phyloP scores from a whole-genome alignment of 2,797 vertebrate species.

The Myotis myotis region DNA sequence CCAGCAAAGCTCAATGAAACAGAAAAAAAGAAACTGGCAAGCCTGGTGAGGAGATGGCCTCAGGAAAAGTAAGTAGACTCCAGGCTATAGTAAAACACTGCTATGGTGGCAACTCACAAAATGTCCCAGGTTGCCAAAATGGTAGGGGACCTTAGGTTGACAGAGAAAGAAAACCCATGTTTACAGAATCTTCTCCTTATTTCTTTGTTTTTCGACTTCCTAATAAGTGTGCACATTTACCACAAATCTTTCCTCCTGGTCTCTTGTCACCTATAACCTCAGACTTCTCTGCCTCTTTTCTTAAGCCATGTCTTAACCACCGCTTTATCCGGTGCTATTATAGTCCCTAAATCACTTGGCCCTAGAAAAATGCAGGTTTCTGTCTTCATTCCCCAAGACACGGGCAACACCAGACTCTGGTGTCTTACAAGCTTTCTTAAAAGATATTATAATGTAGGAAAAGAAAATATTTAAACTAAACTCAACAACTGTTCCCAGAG shows the following conservation, averaged over 20 bases:
- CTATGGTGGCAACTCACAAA: background rate
- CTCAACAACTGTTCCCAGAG: background rate
- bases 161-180: background rate
- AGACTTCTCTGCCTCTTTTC: background rate
- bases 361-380: background rate
- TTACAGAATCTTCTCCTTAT: background rate
- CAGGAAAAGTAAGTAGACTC: background rate
- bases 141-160: background rate
- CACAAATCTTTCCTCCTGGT: background rate
- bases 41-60: background rate
- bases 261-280: background rate
- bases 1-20: conserved; percentile 41
- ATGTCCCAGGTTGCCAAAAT: background rate
- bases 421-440: background rate
- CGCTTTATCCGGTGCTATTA: background rate
- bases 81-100: background rate
- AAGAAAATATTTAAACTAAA: background rate
- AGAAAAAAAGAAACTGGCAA: background rate
- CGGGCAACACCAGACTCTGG: background rate
- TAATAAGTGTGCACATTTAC: conserved; percentile 25
- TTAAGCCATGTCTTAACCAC: background rate
- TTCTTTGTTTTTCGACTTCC: background rate
- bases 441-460: background rate
- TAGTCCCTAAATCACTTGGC: background rate
- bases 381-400: background rate